Conservation (phyloP, 2,113 vertebrate genomes). For the Ariopsis seemanni region DNA sequence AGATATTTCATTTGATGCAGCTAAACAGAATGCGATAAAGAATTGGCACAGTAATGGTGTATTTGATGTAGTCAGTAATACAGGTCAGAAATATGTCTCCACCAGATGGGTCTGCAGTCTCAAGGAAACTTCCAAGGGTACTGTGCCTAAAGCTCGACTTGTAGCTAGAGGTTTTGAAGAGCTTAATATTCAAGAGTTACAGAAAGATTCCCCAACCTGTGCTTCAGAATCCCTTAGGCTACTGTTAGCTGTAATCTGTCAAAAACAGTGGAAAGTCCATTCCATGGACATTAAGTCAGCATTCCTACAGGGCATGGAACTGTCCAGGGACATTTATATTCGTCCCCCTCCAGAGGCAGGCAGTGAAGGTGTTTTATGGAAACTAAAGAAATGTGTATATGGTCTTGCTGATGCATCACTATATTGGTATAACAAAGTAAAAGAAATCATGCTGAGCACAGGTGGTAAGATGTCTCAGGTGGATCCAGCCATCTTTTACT, state of each 20-base stretch:
- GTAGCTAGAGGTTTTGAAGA: conserved; percentile 19
- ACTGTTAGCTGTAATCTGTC: neutral
- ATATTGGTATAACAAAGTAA: neutral
- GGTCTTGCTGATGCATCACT: too few relatives aligned
- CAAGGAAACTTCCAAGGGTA: neutral
- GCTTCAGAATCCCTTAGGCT: neutral
- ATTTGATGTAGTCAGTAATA: conserved; percentile 12
- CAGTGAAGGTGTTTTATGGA: neutral
- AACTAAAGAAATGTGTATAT: neutral
- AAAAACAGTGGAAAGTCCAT: too few relatives aligned
- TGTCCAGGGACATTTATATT: too few relatives aligned
- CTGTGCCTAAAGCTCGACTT: neutral
- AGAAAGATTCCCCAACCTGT: neutral
- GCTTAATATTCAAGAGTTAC: neutral
- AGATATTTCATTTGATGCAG: neutral
- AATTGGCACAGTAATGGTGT: neutral
- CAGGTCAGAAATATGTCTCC: conserved; percentile 3
- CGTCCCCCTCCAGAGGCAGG: neutral
- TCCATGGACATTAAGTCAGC: too few relatives aligned
- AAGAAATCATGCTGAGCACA: neutral
- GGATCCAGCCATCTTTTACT: conserved; percentile 10
- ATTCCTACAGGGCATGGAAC: too few relatives aligned
- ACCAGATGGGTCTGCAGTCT: neutral
- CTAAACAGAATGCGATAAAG: neutral
- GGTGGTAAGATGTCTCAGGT: neutral